These are phyloP conservation scores for Simalia tracyae DNA, from an alignment of 2,797 vertebrate species.

Conservation along the genomic window DNA sequence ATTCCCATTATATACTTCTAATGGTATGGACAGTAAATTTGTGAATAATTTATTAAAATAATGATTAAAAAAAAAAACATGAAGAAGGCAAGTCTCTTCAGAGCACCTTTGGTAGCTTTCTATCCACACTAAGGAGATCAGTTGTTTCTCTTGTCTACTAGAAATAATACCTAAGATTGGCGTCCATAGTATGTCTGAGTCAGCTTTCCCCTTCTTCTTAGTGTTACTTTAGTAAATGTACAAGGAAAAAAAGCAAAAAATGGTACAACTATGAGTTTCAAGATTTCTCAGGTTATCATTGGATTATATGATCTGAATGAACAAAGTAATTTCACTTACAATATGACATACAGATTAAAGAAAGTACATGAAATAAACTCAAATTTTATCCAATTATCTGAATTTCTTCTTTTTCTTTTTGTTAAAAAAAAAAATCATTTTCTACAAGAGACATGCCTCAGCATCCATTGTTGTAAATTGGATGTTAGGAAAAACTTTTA, in stretches of 20 bases:
- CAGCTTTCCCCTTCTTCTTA: not conserved
- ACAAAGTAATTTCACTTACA: not conserved
- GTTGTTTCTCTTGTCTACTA: not conserved
- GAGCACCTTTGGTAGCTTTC: not conserved
- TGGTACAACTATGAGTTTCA: not conserved
- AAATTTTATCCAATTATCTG: not conserved
- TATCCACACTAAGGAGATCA: not conserved
- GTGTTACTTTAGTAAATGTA: not conserved
- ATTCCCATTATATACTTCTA: not conserved
- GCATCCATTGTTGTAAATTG: not conserved
- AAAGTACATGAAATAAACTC: not conserved
- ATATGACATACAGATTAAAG: not conserved
- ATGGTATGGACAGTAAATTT: not conserved
- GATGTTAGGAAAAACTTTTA: not conserved
- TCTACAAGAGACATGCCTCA: not conserved
- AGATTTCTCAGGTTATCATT: not conserved
- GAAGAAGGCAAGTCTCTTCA: not conserved
- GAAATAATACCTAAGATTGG: not conserved
- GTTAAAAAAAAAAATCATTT: not conserved
- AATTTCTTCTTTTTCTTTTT: not conserved
- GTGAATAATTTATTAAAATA: not conserved
- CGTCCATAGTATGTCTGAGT: not conserved
- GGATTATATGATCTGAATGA: not conserved
- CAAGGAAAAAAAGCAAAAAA: not conserved
- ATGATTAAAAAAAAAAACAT: not conserved